These are phyloP conservation scores for Elmis aenea DNA, from an alignment of 2,888 invertebrate genomes.

Conservation along the genomic window DNA sequence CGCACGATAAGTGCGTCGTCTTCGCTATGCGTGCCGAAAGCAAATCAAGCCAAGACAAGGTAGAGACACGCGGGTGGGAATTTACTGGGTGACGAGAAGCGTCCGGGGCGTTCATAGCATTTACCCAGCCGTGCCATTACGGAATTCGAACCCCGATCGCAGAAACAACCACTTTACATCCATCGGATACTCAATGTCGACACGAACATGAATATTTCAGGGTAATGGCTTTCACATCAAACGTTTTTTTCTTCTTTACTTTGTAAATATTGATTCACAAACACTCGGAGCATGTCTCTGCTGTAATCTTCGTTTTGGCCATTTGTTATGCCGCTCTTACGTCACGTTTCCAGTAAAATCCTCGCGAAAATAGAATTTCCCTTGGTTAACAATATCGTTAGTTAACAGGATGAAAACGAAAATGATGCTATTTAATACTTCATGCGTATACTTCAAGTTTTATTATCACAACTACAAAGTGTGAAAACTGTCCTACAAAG, in stretches of 20 bases:
- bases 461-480: too few species aligned
- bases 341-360: constrained; percentile 16
- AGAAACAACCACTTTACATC: constrained; percentile 39
- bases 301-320: constrained; percentile 25
- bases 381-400: too few species aligned
- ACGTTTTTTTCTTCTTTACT: constrained; percentile 31
- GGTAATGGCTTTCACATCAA: constrained; percentile 34
- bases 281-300: constrained; percentile 30
- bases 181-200: constrained; percentile 36
- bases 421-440: too few species aligned
- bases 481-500: too few species aligned
- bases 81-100: constrained; percentile 21
- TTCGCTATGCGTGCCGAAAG: constrained; percentile 27
- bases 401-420: too few species aligned
- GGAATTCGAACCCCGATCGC: constrained; percentile 27
- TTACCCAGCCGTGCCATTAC: constrained; percentile 30
- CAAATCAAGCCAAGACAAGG: constrained; percentile 27
- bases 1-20: too few species aligned
- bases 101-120: constrained; percentile 21
- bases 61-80: constrained; percentile 23
- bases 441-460: too few species aligned
- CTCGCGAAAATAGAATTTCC: too few species aligned
- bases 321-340: constrained; percentile 20
- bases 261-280: constrained; percentile 36
- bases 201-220: constrained; percentile 44